A percentile compares a stretch with the other conserved stretches of the same genome.
Conservation (phyloP, 2,888 invertebrate species). For the Xestia xanthographa region DNA sequence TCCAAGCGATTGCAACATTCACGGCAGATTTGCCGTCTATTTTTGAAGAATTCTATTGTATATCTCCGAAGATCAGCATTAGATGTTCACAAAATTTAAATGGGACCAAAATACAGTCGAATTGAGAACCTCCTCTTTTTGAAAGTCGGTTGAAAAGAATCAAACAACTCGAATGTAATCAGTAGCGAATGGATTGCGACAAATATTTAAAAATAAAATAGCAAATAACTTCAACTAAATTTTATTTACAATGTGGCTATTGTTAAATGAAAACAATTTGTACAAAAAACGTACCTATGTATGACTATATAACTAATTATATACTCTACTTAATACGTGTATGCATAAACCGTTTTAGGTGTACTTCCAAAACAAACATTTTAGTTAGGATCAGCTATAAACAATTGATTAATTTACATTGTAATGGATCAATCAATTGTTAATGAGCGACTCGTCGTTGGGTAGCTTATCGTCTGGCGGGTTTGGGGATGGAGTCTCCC, state of each 20-base stretch:
- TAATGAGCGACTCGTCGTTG: conserved; percentile 41
- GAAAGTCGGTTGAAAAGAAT: too few relatives aligned
- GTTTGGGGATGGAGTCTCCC: conserved; percentile 91
- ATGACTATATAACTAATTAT: conserved; percentile 26
- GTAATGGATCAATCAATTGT: conserved; percentile 51
- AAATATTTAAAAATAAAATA: conserved; percentile 12
- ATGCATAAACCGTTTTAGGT: conserved; percentile 14
- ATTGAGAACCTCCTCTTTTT: too few relatives aligned
- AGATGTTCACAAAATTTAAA: too few relatives aligned
- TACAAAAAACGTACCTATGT: conserved; percentile 27
- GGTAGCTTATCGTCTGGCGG: conserved; percentile 70
- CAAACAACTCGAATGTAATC: too few relatives aligned
- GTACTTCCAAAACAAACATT: conserved; percentile 21
- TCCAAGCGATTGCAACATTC: too few relatives aligned
- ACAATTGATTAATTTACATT: conserved; percentile 31
- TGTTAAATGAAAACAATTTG: conserved; percentile 20
- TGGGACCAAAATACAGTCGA: too few relatives aligned
- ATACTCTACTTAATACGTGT: conserved; percentile 29
- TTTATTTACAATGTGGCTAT: conserved; percentile 35
- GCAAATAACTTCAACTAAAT: conserved; percentile 16
- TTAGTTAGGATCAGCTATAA: conserved; percentile 20
- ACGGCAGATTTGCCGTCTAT: too few relatives aligned
- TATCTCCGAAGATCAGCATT: too few relatives aligned
- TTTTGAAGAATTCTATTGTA: too few relatives aligned
- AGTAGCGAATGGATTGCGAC: not conserved